Base-by-base conservation (phyloP, 2,888 invertebrate species). In the Eulithis prunata region DNA sequence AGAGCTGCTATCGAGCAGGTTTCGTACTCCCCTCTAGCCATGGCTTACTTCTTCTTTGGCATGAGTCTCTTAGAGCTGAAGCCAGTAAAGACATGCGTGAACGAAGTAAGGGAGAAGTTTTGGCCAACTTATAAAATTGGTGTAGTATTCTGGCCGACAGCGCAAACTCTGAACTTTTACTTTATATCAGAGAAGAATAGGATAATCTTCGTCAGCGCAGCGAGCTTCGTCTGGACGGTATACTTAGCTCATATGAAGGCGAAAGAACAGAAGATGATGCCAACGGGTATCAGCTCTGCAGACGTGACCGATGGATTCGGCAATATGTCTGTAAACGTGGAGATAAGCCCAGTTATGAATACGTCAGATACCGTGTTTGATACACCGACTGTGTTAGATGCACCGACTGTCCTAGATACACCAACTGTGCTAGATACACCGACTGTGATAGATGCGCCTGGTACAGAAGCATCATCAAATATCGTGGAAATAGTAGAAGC, bases 231-330 rank as follows among this genome's bases (percentile, higher is more conserved):
- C 41, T 97, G 96, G 96, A 96, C 96, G 0, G 95, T 95, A 13
- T 97, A 95, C 80, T 90, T 97, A 69, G 96, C 96, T 0, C 96
- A 96, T 73, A 95, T 97, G 95, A 96, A 97, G 61, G 82, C 82
- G 0, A 84, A 78, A 32, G 74, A 78, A n/a, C 78, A 83, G 91
- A 94, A 69, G 36, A 64, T 57, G 7, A 4, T 43, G n/a, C 43
- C 28, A 5, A 46, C 14, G n/a, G 4, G 3, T 0, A 57, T 59
- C 1, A 41, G 13, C 1, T 11, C 36, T 14, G 10, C 10, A 4
- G 6, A 28, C 1, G n/a, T 47, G 47, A 43, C 21, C 41, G 46
- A 36, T 52, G 57, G 13, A 2, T 47, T 58, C 54, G 11, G 13
- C 4, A 21, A 47, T 58, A 57, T 45, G 4, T 11, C 49, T 6